Evolutionary conservation across 2,113 vertebrate genomes (phyloP).

Genomic region (Caretta caretta): DNA sequence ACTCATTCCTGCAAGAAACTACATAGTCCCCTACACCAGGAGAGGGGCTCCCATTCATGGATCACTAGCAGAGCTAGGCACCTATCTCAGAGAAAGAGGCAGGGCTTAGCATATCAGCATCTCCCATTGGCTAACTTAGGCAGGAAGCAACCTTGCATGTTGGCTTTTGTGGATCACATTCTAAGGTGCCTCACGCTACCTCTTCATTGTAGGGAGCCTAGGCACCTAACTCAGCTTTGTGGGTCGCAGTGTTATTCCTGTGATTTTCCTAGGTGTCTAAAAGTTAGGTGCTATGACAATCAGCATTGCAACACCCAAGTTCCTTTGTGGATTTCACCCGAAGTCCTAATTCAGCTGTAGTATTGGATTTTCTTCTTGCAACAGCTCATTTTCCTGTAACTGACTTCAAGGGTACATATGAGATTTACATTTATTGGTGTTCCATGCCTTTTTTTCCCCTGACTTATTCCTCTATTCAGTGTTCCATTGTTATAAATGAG

Average conservation of each 20-base stretch:
- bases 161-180: neutral
- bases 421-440: neutral
- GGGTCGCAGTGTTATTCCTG: neutral
- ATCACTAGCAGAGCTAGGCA: neutral
- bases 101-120: neutral
- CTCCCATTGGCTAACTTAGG: neutral
- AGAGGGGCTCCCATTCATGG: neutral
- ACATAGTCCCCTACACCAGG: neutral
- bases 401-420: neutral
- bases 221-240: neutral
- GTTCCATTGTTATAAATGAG: rapidly evolving
- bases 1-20: neutral
- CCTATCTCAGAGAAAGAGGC: neutral
- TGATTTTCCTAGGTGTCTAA: neutral
- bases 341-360: neutral
- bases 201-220: neutral
- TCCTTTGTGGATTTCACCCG: neutral
- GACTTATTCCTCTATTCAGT: neutral
- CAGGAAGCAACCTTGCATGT: neutral
- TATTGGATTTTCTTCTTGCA: neutral
- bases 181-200: neutral
- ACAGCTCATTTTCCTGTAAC: neutral
- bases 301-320: neutral
- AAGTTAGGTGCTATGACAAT: neutral
- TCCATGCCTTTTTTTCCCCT: neutral